phyloP scores from a whole-genome alignment of 2,797 vertebrate genomes.

The Phoeniculus purpureus region DNA sequence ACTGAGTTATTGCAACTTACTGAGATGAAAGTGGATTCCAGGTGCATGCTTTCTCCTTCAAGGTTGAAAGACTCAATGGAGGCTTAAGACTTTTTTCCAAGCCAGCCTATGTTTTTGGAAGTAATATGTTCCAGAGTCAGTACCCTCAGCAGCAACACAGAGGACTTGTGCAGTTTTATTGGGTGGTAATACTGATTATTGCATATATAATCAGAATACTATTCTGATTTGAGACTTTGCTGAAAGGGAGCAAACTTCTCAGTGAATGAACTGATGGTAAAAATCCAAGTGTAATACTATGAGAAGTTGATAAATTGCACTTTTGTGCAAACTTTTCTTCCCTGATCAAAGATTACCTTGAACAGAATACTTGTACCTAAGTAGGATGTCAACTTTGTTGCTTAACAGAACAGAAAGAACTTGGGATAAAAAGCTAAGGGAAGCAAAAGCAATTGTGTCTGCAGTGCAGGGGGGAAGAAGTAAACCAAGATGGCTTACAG shows the following conservation, averaged over 20 bases:
- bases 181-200: neutral
- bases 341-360: neutral
- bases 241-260: neutral
- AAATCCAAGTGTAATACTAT: neutral
- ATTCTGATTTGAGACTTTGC: neutral
- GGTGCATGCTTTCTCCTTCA: neutral
- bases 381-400: neutral
- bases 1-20: neutral
- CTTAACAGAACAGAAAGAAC: neutral
- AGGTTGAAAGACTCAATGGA: neutral
- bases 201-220: neutral
- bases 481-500: neutral
- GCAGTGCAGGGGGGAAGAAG: too few relatives aligned
- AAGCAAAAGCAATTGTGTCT: neutral
- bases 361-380: neutral
- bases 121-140: neutral
- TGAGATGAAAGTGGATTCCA: neutral
- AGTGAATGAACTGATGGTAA: neutral
- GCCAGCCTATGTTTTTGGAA: neutral
- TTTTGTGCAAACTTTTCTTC: neutral
- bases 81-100: neutral
- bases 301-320: neutral
- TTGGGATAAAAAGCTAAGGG: neutral
- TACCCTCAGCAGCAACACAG: neutral
- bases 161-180: neutral